Evolutionary conservation across 2,113 vertebrate genomes (phyloP), one percentile per base, ranked within the genome.

Genomic region (Cisticola juncidis): DNA sequence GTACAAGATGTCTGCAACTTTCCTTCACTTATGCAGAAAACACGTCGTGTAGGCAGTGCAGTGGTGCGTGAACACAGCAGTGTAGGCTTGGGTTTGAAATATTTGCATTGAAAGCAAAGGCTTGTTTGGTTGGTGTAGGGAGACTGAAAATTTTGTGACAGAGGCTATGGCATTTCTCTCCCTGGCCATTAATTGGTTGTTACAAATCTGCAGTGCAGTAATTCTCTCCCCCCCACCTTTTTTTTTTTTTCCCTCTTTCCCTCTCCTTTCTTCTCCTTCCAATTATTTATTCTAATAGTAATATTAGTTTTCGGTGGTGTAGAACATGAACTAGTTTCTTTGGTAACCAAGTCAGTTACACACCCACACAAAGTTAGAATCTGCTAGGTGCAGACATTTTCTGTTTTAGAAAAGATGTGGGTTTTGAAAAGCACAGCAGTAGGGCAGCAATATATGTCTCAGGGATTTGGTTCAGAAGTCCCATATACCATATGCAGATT

Each of bases 261-360:
- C 17, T 26, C 6, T 29, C 77, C 68, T 51, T 69, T 61, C 53
- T 57, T 61, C 70, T 71, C 48, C 81, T 90, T 90, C 53, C 78
- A 94, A 95, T 96, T 97, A 96, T 98, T 98, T 97, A 95, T 96
- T 97, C 92, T 92, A 58, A 96, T 92, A 94, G 95, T 97, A 97
- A 91, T 97, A 96, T 95, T 97, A 97, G 95, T 97, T 98, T 96
- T 96, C 96, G 93, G 95, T 94, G 89, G 87, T 96, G 94, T 96
- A 92, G 95, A 97, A 96, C 94, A 97, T 96, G 88, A 90, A 97
- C 97, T 97, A 97, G 97, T 98, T 98, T 98, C 97, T 98, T 96
- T 98, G 97, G 98, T 97, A 98, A 98, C 96, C 94, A 95, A 97
- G 95, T 96, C 65, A 23, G 95, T 96, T 95, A 95, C 93, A 97